These are phyloP conservation scores for Scrobipalpa costella DNA, from an alignment of 2,888 invertebrate genomes.

Conservation along the genomic window DNA sequence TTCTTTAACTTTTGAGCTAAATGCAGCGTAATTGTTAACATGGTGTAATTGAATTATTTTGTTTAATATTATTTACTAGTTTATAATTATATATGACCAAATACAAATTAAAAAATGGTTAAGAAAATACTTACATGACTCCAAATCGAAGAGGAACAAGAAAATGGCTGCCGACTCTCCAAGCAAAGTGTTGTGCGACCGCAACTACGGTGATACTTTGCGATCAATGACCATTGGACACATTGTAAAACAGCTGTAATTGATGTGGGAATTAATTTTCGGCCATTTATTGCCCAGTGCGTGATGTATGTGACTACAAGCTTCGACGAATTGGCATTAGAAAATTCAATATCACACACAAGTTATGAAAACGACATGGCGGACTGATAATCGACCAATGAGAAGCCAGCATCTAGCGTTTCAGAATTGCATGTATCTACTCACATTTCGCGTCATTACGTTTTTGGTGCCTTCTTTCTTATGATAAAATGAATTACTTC, in stretches of 20 bases:
- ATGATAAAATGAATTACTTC: constrained; percentile 66
- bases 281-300: constrained; percentile 27
- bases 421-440: constrained; percentile 84
- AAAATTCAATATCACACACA: constrained; percentile 60
- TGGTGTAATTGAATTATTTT: neutral
- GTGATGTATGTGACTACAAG: constrained; percentile 22
- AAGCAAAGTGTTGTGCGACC: constrained; percentile 33
- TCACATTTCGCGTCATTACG: constrained; percentile 87
- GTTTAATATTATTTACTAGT: too few relatives aligned
- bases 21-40: too few relatives aligned
- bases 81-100: neutral
- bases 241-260: constrained; percentile 32
- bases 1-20: neutral
- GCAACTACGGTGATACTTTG: constrained; percentile 41
- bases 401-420: constrained; percentile 84
- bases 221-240: constrained; percentile 34
- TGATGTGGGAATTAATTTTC: constrained; percentile 30
- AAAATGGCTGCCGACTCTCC: constrained; percentile 46
- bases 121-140: constrained; percentile 2
- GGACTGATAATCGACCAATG: constrained; percentile 85
- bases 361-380: constrained; percentile 83
- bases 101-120: neutral
- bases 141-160: constrained; percentile 27
- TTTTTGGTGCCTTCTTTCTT: constrained; percentile 83
- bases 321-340: constrained; percentile 14